Evolutionary conservation across 1,140 invertebrate species (phyloP).

Genomic region (Saccostrea glomerata): DNA sequence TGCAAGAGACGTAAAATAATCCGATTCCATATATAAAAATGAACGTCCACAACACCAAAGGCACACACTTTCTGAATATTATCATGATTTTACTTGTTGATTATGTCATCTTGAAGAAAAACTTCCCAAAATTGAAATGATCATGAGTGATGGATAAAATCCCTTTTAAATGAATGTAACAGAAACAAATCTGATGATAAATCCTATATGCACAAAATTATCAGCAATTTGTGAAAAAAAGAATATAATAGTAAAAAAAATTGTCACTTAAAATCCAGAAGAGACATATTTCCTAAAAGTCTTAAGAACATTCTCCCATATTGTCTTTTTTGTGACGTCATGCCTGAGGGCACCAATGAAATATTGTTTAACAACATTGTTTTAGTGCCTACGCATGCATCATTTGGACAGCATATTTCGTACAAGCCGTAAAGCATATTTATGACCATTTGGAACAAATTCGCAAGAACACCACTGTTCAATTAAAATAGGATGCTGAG

Average conservation of each 20-base stretch:
- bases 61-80: background rate
- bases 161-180: background rate
- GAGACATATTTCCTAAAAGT: slow-evolving; percentile 8
- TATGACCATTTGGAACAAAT: background rate
- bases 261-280: background rate
- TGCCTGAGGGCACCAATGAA: slow-evolving; percentile 46
- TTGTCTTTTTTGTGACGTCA: slow-evolving; percentile 50
- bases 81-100: slow-evolving; percentile 15
- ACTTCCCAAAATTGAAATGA: slow-evolving; percentile 4
- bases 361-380: slow-evolving; percentile 41
- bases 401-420: slow-evolving; percentile 46
- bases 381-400: slow-evolving; percentile 40
- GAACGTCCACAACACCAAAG: slow-evolving; percentile 4
- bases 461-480: background rate
- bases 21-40: background rate
- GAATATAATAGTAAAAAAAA: background rate
- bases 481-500: background rate
- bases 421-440: slow-evolving; percentile 36
- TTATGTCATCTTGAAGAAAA: slow-evolving; percentile 6
- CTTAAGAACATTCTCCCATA: slow-evolving; percentile 39
- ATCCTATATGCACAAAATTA: background rate
- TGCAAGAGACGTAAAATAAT: background rate
- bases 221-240: background rate
- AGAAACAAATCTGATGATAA: background rate
- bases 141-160: background rate